A percentile compares a stretch with the other conserved stretches of the same genome.
Conservation (phyloP, 2,888 invertebrate species). For the Creontiades dilutus region DNA sequence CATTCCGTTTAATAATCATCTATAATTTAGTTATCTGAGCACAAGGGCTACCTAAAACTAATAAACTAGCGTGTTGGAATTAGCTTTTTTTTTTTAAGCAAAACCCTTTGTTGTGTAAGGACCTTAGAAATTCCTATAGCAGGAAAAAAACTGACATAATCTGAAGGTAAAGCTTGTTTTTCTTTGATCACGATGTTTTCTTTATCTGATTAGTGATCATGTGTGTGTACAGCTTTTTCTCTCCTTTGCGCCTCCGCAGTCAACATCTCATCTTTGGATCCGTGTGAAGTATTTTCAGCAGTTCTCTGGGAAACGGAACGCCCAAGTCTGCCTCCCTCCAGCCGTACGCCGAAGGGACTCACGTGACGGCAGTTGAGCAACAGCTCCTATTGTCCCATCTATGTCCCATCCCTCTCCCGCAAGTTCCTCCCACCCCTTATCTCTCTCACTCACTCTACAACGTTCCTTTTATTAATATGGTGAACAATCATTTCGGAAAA, state of each 20-base stretch:
- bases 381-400: not conserved
- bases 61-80: too few species aligned
- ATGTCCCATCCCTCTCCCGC: not conserved
- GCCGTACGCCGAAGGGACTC: too few species aligned
- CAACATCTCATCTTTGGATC: conserved; percentile 12
- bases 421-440: too few species aligned
- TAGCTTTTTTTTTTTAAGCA: too few species aligned
- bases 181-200: not conserved
- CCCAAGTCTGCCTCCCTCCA: not conserved
- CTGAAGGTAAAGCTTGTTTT: not conserved
- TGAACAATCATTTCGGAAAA: conserved; percentile 27
- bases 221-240: not conserved
- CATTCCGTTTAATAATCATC: too few species aligned
- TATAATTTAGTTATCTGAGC: too few species aligned
- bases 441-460: not conserved
- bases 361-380: not conserved
- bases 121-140: not conserved
- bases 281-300: conserved; percentile 15
- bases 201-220: conserved; percentile 17
- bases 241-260: not conserved
- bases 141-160: not conserved
- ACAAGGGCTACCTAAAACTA: too few species aligned
- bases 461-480: conserved; percentile 28
- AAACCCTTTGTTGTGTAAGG: not conserved
- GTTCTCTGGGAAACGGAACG: not conserved